These are phyloP conservation scores for Pelodiscus sinensis DNA, from an alignment of 2,113 vertebrate genomes.

Conservation along the genomic window DNA sequence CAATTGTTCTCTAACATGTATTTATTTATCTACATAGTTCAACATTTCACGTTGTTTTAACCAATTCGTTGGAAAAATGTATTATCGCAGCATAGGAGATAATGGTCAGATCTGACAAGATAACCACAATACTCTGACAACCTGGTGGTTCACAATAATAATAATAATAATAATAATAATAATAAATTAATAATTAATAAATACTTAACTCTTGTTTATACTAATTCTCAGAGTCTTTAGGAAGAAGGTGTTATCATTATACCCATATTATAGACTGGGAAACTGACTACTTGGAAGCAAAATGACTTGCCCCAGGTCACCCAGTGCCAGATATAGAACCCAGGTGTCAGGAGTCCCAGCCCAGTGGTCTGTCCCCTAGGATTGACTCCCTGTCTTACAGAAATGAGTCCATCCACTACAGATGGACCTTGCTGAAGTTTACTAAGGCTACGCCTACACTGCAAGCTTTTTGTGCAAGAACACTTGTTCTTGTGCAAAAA, in stretches of 20 bases:
- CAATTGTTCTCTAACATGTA: constrained; percentile 41
- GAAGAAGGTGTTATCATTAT: not conserved
- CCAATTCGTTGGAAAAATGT: not conserved
- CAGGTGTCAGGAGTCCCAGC: not conserved
- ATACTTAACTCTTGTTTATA: not conserved
- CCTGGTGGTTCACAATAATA: not conserved
- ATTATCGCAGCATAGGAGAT: not conserved
- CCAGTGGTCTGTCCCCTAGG: not conserved
- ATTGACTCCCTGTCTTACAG: not conserved
- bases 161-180: not conserved
- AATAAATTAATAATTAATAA: not conserved
- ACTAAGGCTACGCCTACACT: not conserved
- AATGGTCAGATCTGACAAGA: not conserved
- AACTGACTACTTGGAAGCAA: not conserved
- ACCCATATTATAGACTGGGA: not conserved
- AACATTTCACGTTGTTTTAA: too few species aligned
- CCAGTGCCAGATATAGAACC: not conserved
- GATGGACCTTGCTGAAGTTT: not conserved
- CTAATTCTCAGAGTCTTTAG: not conserved
- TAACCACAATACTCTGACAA: not conserved
- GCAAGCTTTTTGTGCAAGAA: too few species aligned
- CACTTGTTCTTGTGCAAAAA: too few species aligned
- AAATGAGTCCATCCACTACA: not conserved
- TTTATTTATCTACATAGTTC: constrained; percentile 18
- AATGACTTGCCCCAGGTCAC: not conserved